phyloP scores from a whole-genome alignment of 2,797 vertebrate species.

The Tragelaphus oryx region DNA sequence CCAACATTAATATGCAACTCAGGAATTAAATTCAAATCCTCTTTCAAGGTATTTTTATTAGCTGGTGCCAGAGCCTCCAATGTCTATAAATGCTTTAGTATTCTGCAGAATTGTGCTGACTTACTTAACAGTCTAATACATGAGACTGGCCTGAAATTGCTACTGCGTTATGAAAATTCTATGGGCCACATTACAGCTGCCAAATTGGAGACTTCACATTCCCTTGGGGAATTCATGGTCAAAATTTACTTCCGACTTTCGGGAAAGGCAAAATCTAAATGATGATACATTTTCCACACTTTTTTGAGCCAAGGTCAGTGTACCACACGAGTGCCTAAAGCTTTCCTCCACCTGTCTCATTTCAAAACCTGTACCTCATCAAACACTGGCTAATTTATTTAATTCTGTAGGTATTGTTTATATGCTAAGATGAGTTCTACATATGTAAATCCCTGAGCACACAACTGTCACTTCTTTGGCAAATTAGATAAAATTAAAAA shows the following conservation, averaged over 20 bases:
- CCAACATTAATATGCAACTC: constrained; percentile 44
- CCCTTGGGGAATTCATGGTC: neutral
- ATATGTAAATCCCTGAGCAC: neutral
- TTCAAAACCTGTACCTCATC: constrained; percentile 21
- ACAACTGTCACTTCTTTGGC: neutral
- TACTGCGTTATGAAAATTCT: constrained; percentile 43
- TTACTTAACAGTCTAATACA: constrained; percentile 34
- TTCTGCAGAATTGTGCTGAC: constrained; percentile 34
- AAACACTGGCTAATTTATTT: constrained; percentile 37
- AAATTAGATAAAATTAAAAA: constrained; percentile 43
- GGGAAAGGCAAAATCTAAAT: constrained; percentile 43
- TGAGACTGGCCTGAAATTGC: constrained; percentile 5
- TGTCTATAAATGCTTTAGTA: constrained; percentile 25
- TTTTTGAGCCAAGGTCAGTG: constrained; percentile 9
- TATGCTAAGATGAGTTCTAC: constrained; percentile 23
- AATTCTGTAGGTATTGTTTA: neutral
- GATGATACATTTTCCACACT: neutral
- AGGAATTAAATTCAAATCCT: constrained; percentile 31
- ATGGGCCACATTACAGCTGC: neutral
- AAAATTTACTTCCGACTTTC: constrained; percentile 50
- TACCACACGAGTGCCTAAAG: neutral
- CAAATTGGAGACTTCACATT: constrained; percentile 36
- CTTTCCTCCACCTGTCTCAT: neutral
- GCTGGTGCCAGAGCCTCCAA: constrained; percentile 14
- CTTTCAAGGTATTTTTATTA: constrained; percentile 60